Evolutionary conservation across 2,113 vertebrate genomes (phyloP).

Genomic region (Daubentonia madagascariensis): DNA sequence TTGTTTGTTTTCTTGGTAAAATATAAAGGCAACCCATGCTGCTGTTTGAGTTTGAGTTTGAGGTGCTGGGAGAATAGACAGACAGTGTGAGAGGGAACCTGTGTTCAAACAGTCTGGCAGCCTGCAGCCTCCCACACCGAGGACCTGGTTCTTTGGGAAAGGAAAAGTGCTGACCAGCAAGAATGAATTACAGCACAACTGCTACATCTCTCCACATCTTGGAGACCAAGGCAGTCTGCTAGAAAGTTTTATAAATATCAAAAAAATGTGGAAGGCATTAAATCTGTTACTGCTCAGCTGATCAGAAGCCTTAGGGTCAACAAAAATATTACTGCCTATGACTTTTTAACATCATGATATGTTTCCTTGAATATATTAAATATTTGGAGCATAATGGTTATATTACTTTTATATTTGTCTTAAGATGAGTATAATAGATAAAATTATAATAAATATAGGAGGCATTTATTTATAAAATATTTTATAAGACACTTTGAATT

Average conservation of each 20-base stretch:
- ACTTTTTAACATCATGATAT: neutral
- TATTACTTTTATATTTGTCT: constrained; percentile 34
- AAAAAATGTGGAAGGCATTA: neutral
- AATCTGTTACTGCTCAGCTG: neutral
- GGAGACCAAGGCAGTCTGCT: neutral
- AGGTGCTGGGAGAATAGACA: neutral
- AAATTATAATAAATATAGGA: neutral
- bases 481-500: neutral
- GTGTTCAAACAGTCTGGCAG: neutral
- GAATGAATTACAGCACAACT: neutral
- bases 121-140: neutral
- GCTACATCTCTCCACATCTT: neutral
- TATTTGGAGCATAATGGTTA: neutral
- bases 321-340: neutral
- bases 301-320: neutral
- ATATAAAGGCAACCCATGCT: neutral
- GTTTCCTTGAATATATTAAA: neutral
- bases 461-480: neutral
- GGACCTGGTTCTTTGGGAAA: neutral
- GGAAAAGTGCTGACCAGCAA: neutral
- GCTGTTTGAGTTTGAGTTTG: neutral
- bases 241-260: neutral
- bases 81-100: neutral
- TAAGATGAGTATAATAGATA: neutral
- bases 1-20: neutral